A percentile compares a stretch with the other conserved stretches of the same genome.
phyloP scores from a whole-genome alignment of 2,797 vertebrate species.

The Schizopygopsis malacanthus region DNA sequence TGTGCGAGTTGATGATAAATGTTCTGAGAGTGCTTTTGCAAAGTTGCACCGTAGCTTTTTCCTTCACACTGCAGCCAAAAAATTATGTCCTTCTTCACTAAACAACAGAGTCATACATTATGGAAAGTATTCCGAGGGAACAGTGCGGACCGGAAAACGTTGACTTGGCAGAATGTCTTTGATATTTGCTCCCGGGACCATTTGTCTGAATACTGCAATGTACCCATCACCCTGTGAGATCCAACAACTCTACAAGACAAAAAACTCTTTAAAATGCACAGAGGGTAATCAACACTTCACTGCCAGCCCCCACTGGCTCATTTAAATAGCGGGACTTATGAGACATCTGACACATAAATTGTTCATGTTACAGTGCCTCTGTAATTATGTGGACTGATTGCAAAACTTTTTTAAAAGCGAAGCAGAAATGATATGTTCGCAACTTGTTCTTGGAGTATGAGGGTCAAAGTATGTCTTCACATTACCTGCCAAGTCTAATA shows the following conservation, averaged over 20 bases:
- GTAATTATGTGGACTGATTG: constrained; percentile 46
- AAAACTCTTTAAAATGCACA: constrained; percentile 55
- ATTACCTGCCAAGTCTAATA: constrained; percentile 12
- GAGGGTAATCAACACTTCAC: constrained; percentile 56
- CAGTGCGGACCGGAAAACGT: constrained; percentile 38
- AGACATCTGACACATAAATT: constrained; percentile 61
- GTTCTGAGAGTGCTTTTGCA: constrained; percentile 25
- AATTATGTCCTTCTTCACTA: constrained; percentile 38
- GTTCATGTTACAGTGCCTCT: constrained; percentile 41
- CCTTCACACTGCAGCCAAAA: not conserved
- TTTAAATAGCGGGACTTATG: constrained; percentile 54
- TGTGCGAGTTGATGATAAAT: constrained; percentile 28
- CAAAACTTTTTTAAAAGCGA: constrained; percentile 26
- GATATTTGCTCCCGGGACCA: constrained; percentile 51
- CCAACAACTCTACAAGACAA: constrained; percentile 42
- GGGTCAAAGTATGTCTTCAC: constrained; percentile 5
- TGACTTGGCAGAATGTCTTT: constrained; percentile 48
- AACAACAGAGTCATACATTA: constrained; percentile 44
- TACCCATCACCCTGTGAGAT: constrained; percentile 48
- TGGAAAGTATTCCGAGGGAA: constrained; percentile 12
- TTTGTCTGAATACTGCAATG: constrained; percentile 53
- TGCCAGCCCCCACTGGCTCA: constrained; percentile 32
- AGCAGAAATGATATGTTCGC: constrained; percentile 25
- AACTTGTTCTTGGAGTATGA: constrained; percentile 11
- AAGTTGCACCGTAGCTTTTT: constrained; percentile 23